A percentile compares a stretch with the other conserved stretches of the same genome.
Evolutionary conservation across 2,888 invertebrate species (phyloP).

Genomic region (Machimus atricapillus): DNA sequence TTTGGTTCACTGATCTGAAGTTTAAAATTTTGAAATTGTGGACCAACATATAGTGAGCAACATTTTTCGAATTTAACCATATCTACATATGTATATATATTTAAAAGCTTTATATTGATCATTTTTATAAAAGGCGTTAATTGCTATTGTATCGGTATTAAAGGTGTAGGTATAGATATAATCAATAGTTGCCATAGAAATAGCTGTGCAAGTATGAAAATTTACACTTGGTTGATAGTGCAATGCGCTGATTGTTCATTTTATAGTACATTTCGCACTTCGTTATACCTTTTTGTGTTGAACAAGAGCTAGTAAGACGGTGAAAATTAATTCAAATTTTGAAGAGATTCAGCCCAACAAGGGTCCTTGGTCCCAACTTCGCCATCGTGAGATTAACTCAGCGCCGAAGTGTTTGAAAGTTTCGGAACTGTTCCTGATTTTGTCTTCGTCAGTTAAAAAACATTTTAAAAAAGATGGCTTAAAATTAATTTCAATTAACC

Average conservation of each 20-base stretch:
- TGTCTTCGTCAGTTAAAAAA: conserved; percentile 11
- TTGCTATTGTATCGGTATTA: neutral
- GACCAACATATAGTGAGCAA: no score
- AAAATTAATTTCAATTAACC: conserved; percentile 38
- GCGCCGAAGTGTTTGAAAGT: neutral
- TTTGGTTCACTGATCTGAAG: no score
- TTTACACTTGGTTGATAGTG: neutral
- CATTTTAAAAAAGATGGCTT: conserved; percentile 33
- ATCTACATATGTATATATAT: neutral
- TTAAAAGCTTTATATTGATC: neutral
- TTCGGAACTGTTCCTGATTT: conserved; percentile 20
- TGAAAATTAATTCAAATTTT: neutral
- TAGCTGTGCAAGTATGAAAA: no score
- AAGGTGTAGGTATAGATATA: no score
- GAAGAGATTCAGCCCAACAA: neutral
- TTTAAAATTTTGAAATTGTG: no score
- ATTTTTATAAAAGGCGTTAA: no score
- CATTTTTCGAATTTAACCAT: no score
- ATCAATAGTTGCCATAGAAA: no score
- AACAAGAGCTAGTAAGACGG: neutral
- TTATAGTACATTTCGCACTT: neutral
- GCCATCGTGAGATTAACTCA: neutral
- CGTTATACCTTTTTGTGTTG: neutral
- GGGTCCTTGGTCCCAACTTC: neutral
- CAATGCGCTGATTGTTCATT: neutral